Evolutionary conservation across 23 tunicate genomes (phyloP).

Genomic region (Corella eumyota): DNA sequence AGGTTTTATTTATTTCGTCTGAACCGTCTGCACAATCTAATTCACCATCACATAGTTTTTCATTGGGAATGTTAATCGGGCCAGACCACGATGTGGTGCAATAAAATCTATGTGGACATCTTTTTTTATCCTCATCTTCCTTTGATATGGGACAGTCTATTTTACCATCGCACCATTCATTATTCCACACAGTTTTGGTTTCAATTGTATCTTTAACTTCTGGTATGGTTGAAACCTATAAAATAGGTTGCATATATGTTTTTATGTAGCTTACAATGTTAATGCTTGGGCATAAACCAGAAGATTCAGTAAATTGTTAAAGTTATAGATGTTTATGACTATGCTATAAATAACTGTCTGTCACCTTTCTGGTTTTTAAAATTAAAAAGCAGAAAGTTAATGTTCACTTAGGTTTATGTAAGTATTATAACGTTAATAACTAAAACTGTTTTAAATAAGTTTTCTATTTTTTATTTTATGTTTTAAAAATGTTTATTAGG

Average conservation of each 20-base stretch:
- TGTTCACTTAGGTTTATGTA: no score
- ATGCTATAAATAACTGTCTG: no score
- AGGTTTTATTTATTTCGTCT: conserved; percentile 26
- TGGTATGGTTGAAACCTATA: neutral
- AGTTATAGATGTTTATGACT: no score
- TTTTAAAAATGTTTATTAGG: no score
- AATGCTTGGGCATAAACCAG: no score
- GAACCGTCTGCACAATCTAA: conserved; percentile 17
- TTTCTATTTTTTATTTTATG: no score
- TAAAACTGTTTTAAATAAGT: no score
- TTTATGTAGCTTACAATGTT: no score
- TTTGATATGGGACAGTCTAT: conserved; percentile 35
- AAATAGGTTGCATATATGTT: neutral
- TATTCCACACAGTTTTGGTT: conserved; percentile 1
- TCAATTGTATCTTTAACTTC: neutral
- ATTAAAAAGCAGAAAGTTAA: no score
- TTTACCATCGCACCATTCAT: conserved; percentile 59
- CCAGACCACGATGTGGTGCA: neutral
- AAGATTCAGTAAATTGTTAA: no score
- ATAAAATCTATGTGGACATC: conserved; percentile 20
- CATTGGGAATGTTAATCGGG: conserved; percentile 1
- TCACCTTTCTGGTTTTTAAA: no score
- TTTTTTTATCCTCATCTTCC: conserved; percentile 33
- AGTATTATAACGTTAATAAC: no score
- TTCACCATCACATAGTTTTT: conserved; percentile 31